Base-by-base conservation (phyloP, 2,888 invertebrate species). In the Synanthedon myopaeformis region DNA sequence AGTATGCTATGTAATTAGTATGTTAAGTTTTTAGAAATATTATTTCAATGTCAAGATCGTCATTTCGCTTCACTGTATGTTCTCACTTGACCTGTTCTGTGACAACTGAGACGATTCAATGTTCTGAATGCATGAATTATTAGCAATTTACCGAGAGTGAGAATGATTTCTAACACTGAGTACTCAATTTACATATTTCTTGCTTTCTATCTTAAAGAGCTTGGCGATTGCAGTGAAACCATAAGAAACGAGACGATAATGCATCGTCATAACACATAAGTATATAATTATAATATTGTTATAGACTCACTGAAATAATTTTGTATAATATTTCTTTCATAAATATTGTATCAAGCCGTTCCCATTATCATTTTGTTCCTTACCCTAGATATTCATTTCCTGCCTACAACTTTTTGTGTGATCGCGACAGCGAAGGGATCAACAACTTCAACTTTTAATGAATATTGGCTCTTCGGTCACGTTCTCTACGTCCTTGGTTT, bases 111-210 rank as follows among this genome's bases (percentile, higher is more conserved):
- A 67, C 67, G 72, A 66, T 71, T 64, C 60, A 59, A 53, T 69
- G 75, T 71, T 78, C 80, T 66, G 66, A 74, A 79, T 81, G 66
- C 79, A 77, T 73, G 60, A 76, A 76, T 75, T 71, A 70, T 76
- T 81, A 72, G 70, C 79, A 63, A 66, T 71, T 70, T 67, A 65
- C 66, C 53, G 73, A 74, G 63, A 78, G 76, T 70, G 72, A 74
- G 74, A 76, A 72, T 68, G 61, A 70, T 73, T 70, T 72, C 69
- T 69, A 71, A 68, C 14, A 69, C 64, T 66, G 69, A 59, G 62
- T 63, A 63, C 64, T 61, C 67, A 73, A 76, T 76, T 76, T 74
- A 71, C 77, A 74, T 68, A 74, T 70, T 70, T 73, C 66, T 60
- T 60, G 65, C 77, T 77, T 77, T 79, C 75, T 74, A 74, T 65